Evolutionary conservation across 2,797 vertebrate genomes (phyloP), one percentile per base, ranked within the genome.

Genomic region (Nyctalus aviator): DNA sequence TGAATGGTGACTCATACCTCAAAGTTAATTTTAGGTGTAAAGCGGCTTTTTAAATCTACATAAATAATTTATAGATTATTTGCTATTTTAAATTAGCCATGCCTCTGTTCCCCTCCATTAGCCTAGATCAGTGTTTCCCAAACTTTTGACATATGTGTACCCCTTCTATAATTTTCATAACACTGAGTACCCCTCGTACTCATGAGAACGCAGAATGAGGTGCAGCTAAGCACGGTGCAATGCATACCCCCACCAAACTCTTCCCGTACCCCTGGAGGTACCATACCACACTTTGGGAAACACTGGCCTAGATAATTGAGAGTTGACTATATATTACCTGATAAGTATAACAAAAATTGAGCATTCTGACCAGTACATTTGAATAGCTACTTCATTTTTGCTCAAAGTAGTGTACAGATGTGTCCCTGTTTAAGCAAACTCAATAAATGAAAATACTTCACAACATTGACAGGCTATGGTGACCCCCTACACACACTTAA

Each of bases 21-120:
- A 78, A 57, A 95, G 82, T 83, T 93, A 88, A 94, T 95, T 96
- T 93, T 81, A 62, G 59, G 83, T 92, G 81, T 94, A 73, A 92
- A 92, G 75, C 90, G 83, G 72, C 73, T 91, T 95, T 97, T 87
- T 59, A 88, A 89, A 94, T 96, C 86, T 92, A 75, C 68, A 95
- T 94, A 95, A 97, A 88, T 96, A 94, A 94, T 96, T 91, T 95
- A 57, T 94, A 66, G 68, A 95, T 95, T 97, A 94, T 95, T 95
- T 96, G 93, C 76, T 91, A 35, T 91, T 97, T 94, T 95, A 93
- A 92, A 95, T 90, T 94, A 95, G 46, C 89, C 46, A 91, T 81
- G 69, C 50, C 55, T 90, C 44, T 18, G 72, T 96, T 97, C 84
- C 84, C 78, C 91, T 96, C 77, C 87, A 93, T 96, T 96, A 95